Conservation (phyloP, 1,140 invertebrate genomes). For the Luehdorfia chinensis region DNA sequence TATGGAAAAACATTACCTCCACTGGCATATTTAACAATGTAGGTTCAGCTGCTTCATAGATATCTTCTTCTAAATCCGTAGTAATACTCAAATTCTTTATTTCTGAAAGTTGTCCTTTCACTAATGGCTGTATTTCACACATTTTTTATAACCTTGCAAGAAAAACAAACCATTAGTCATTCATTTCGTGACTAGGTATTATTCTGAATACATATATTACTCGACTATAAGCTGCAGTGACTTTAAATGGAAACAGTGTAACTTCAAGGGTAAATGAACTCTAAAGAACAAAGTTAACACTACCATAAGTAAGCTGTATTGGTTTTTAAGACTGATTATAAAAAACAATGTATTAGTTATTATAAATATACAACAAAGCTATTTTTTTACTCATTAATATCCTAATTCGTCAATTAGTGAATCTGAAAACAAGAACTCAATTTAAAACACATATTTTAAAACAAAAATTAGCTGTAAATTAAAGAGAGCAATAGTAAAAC, state of each 20-base stretch:
- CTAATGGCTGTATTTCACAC: conserved; percentile 48
- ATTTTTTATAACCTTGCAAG: conserved; percentile 25
- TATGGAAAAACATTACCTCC: conserved; percentile 36
- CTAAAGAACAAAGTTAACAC: too few species aligned
- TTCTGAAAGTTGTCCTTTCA: conserved; percentile 40
- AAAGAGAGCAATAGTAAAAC: too few species aligned
- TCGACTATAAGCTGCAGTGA: conserved; percentile 6
- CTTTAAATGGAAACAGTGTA: conserved; percentile 28
- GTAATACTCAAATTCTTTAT: conserved; percentile 35
- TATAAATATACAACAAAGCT: too few species aligned
- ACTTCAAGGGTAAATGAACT: conserved; percentile 23
- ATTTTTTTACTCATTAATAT: too few species aligned
- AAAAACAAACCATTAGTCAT: not conserved
- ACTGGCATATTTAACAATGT: conserved; percentile 52
- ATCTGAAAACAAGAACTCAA: too few species aligned
- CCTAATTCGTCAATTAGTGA: too few species aligned
- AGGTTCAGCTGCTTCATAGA: conserved; percentile 34
- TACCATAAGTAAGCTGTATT: too few species aligned
- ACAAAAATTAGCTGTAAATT: too few species aligned
- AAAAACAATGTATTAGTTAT: too few species aligned
- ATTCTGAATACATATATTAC: conserved; percentile 4
- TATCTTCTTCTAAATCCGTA: conserved; percentile 18
- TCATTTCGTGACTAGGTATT: not conserved
- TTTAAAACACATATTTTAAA: too few species aligned
- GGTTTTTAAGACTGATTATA: too few species aligned